Evolutionary conservation across 2,113 vertebrate species (phyloP).

Genomic region (Colius striatus): DNA sequence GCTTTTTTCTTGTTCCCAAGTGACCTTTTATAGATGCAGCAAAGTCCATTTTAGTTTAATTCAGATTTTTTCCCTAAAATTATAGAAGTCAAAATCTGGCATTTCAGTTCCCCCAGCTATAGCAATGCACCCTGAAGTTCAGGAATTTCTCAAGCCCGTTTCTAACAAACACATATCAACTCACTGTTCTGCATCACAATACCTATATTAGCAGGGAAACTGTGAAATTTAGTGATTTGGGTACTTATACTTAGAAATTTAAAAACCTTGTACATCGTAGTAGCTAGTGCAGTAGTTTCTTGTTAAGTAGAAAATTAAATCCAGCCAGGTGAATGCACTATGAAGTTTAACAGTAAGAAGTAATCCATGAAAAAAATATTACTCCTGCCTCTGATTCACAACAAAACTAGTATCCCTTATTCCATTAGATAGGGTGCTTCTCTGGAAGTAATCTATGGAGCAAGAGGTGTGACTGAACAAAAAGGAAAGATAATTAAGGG

Average conservation of each 20-base stretch:
- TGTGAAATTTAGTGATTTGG: not conserved
- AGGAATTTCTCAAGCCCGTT: not conserved
- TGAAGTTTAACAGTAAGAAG: not conserved
- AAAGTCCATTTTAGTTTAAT: not conserved
- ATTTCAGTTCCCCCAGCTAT: not conserved
- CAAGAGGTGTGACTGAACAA: constrained; percentile 4
- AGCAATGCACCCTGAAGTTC: not conserved
- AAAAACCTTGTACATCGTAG: not conserved
- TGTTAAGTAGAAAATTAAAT: not conserved
- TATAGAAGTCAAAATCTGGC: not conserved
- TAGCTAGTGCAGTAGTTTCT: not conserved
- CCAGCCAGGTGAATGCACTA: not conserved
- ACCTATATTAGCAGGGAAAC: not conserved
- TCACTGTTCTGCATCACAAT: not conserved
- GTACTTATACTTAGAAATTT: not conserved
- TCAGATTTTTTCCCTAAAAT: not conserved
- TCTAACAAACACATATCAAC: not conserved
- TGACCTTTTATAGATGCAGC: not conserved
- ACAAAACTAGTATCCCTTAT: not conserved
- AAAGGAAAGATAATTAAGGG: constrained; percentile 58
- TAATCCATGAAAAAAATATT: not conserved
- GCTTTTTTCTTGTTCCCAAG: not conserved
- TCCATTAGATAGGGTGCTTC: fast-evolving
- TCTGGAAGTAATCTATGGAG: not conserved
- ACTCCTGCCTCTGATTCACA: not conserved